Conservation (phyloP, 2,888 invertebrate genomes). For the Eudasyphora cyanicolor region DNA sequence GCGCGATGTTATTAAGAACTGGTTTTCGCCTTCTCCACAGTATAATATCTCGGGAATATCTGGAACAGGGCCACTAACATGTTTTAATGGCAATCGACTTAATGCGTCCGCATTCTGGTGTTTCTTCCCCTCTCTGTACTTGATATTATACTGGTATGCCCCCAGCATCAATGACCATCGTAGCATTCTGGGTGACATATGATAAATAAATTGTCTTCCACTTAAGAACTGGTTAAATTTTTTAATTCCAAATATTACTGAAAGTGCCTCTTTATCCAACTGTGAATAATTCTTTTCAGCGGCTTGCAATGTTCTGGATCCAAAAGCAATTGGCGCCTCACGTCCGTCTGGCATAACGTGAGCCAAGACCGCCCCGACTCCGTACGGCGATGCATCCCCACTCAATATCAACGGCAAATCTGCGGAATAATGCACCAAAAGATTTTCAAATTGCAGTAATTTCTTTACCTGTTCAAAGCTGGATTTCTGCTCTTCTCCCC, state of each 20-base stretch:
- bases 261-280: constrained; percentile 45
- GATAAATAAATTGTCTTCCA: neutral
- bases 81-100: constrained; percentile 29
- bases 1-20: constrained; percentile 28
- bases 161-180: constrained; percentile 40
- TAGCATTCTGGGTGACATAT: constrained; percentile 31
- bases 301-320: constrained; percentile 48
- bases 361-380: constrained; percentile 50
- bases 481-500: constrained; percentile 17
- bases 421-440: constrained; percentile 31
- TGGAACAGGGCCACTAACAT: neutral
- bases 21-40: constrained; percentile 29
- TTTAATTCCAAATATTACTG: constrained; percentile 48
- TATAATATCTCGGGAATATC: constrained; percentile 39
- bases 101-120: constrained; percentile 39
- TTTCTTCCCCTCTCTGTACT: constrained; percentile 23
- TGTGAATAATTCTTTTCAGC: constrained; percentile 54
- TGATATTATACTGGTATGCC: constrained; percentile 32
- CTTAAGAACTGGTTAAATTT: neutral
- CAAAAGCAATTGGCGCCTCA: constrained; percentile 43
- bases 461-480: constrained; percentile 3
- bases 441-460: neutral
- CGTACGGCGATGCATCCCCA: constrained; percentile 52
- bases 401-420: constrained; percentile 37
- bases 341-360: constrained; percentile 43